phyloP scores from a whole-genome alignment of 1,140 invertebrate species.

The Elymnias hypermnestra region DNA sequence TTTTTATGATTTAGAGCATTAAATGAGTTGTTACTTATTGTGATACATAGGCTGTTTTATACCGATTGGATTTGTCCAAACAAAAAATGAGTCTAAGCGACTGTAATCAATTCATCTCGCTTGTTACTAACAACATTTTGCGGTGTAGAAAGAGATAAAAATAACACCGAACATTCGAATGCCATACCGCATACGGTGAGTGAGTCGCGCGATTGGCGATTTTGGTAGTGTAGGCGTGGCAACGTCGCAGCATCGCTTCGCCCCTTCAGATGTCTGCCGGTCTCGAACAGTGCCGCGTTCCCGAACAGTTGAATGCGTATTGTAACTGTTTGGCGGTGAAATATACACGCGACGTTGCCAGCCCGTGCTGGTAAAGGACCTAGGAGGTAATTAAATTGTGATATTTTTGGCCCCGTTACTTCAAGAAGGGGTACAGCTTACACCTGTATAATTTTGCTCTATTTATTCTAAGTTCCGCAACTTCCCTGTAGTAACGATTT shows the following conservation, averaged over 20 bases:
- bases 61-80: slow-evolving; percentile 18
- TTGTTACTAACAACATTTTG: slow-evolving; percentile 32
- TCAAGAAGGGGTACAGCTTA: slow-evolving; percentile 9
- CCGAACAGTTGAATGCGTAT: slow-evolving; percentile 69
- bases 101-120: slow-evolving; percentile 35
- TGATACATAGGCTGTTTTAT: slow-evolving; percentile 13
- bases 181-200: slow-evolving; percentile 28
- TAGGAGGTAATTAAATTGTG: slow-evolving; percentile 58
- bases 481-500: too few species aligned
- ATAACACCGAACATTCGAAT: slow-evolving; percentile 19
- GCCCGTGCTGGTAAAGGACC: slow-evolving; percentile 39
- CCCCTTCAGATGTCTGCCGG: slow-evolving; percentile 54
- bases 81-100: slow-evolving; percentile 23
- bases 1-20: too few species aligned
- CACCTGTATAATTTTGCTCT: slow-evolving; percentile 6
- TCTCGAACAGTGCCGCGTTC: slow-evolving; percentile 49
- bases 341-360: slow-evolving; percentile 63
- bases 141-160: slow-evolving; percentile 35
- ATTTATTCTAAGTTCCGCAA: too few species aligned
- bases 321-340: slow-evolving; percentile 56
- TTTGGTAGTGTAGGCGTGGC: slow-evolving; percentile 42
- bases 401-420: slow-evolving; percentile 30
- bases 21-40: too few species aligned
- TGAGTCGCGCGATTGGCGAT: slow-evolving; percentile 35
- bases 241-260: slow-evolving; percentile 48